phyloP scores from a whole-genome alignment of 2,888 invertebrate genomes.

The Ceriagrion tenellum region DNA sequence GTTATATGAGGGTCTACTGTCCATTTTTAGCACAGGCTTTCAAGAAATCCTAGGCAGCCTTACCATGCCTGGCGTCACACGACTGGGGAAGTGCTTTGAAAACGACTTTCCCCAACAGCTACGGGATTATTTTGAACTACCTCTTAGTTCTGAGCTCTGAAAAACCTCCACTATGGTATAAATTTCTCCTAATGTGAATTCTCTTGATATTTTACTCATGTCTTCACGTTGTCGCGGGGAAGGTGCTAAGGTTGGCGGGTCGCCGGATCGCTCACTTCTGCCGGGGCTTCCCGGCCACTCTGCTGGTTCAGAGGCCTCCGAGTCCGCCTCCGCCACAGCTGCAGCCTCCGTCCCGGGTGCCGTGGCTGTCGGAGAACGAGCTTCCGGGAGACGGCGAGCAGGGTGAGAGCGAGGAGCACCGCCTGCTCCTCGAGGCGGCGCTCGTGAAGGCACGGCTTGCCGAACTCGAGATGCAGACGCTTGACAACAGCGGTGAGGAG shows the following conservation, averaged over 20 bases:
- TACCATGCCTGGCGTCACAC: too few species aligned
- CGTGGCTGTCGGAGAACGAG: conserved; percentile 73
- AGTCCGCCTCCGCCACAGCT: conserved; percentile 57
- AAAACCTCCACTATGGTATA: too few species aligned
- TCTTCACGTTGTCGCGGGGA: conserved; percentile 28
- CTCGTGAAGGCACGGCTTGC: conserved; percentile 44
- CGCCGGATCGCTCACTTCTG: conserved; percentile 78
- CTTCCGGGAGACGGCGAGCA: conserved; percentile 74
- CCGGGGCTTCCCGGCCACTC: conserved; percentile 77
- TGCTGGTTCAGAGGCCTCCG: conserved; percentile 74
- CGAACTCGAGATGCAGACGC: conserved; percentile 69
- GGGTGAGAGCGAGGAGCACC: conserved; percentile 40
- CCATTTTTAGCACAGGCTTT: too few species aligned
- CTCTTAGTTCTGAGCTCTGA: too few species aligned
- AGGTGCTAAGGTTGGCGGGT: conserved; percentile 79
- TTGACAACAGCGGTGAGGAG: conserved; percentile 72
- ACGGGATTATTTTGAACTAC: too few species aligned
- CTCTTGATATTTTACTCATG: neutral
- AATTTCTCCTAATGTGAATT: neutral
- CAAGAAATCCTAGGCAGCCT: too few species aligned
- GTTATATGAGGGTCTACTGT: too few species aligned
- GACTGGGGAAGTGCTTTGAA: too few species aligned
- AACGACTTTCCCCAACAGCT: too few species aligned
- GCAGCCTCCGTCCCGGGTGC: conserved; percentile 72
- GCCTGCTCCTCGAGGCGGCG: conserved; percentile 42